Evolutionary conservation across 2,888 invertebrate species (phyloP), one percentile per base, ranked within the genome.

Genomic region (Yponomeuta plumbellus): DNA sequence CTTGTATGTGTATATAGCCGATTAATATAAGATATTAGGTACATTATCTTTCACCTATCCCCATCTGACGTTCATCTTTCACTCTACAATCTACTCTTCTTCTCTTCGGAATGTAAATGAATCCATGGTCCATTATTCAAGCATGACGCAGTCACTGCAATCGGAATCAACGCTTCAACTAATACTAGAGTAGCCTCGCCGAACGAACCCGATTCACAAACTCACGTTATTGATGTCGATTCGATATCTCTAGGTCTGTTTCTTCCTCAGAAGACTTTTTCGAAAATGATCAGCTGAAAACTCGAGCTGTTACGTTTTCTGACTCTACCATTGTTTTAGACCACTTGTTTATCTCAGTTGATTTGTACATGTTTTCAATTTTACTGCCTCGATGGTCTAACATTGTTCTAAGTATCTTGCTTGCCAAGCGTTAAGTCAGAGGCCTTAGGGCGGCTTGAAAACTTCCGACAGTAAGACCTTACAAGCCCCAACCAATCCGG

Each of bases 141-240:
- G 44, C 44, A 52, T 52, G 44, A 52, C 44, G 17, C 17, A 52
- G 44, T 52, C 44, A 52, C 44, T 52, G 44, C 44, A 52, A 52
- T 52, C 44, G 17, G 44, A 52, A 52, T 52, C 44, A 52, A 52
- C 44, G 44, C 44, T 52, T 52, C 44, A 52, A 52, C 44, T 52
- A 52, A 52, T 52, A 52, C 44, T 52, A 17, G 44, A 52, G 44
- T 52, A 17, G 44, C 17, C 44, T 52, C 44, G 44, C 17, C 44
- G 17, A 52, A 13, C 17, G 44, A 17, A 52, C 10, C 5, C 34
- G 34, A 34, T 34, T 34, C 34, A 34, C 34, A 34, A 34, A 34
- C 34, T 5, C 1, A 34, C 34, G 34, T 34, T 34, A 8, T 34
- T 34, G 34, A 34, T 34, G 8, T 34, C 34, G 34, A 34, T 34